phyloP scores from a whole-genome alignment of 2,888 invertebrate genomes.

The Epistrophe eligans region DNA sequence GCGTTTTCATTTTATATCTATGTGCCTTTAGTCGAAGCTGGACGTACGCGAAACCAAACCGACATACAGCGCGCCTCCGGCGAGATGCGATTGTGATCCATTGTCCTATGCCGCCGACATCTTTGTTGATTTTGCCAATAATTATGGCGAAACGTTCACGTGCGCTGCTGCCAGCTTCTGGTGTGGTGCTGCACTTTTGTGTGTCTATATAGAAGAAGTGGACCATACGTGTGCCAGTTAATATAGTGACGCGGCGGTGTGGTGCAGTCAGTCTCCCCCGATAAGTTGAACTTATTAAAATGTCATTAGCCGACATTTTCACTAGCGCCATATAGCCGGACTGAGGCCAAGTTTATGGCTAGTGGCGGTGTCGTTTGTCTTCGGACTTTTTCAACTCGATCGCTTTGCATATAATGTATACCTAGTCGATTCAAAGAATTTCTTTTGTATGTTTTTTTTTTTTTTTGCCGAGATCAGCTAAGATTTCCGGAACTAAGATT shows the following conservation, averaged over 20 bases:
- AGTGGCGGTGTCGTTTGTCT: constrained; percentile 69
- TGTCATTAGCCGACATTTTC: constrained; percentile 75
- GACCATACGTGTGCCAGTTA: constrained; percentile 53
- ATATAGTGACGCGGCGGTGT: not conserved
- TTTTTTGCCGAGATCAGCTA: constrained; percentile 13
- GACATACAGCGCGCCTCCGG: not conserved
- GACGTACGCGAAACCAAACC: constrained; percentile 28
- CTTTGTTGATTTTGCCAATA: constrained; percentile 33
- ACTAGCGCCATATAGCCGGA: constrained; percentile 62
- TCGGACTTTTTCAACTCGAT: constrained; percentile 33
- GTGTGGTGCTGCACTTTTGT: constrained; percentile 24
- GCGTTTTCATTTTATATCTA: constrained; percentile 49
- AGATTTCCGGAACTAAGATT: constrained; percentile 65
- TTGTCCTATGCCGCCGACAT: constrained; percentile 20
- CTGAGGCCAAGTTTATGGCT: constrained; percentile 46
- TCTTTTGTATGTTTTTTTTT: constrained; percentile 8
- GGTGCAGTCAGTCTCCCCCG: constrained; percentile 40
- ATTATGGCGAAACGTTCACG: constrained; percentile 36
- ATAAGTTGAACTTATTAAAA: constrained; percentile 75
- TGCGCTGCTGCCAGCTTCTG: constrained; percentile 19
- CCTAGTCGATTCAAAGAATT: not conserved
- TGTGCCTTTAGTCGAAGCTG: constrained; percentile 28
- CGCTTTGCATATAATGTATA: constrained; percentile 41
- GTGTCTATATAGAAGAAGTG: constrained; percentile 39
- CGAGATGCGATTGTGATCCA: constrained; percentile 52